Evolutionary conservation across 2,113 vertebrate genomes (phyloP).

Genomic region (Plestiodon gilberti): DNA sequence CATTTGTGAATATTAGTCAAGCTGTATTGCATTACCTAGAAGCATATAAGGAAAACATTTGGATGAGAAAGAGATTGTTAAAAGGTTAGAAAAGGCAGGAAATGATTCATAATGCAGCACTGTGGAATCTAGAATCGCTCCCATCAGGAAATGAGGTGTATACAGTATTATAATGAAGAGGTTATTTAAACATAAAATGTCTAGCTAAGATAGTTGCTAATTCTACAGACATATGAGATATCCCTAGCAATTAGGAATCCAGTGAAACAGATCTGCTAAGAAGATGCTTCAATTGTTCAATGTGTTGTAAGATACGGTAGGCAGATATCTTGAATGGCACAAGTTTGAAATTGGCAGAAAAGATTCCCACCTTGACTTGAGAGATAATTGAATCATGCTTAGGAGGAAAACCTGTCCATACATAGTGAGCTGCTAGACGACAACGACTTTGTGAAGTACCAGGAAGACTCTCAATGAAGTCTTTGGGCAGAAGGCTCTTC

Average conservation of each 20-base stretch:
- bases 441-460: constrained; percentile 38
- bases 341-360: constrained; percentile 51
- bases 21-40: not conserved
- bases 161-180: constrained; percentile 9
- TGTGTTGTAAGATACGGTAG: constrained; percentile 11
- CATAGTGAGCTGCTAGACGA: constrained; percentile 43
- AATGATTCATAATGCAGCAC: not conserved
- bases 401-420: constrained; percentile 47
- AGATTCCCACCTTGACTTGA: constrained; percentile 20
- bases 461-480: constrained; percentile 25
- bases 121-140: constrained; percentile 32
- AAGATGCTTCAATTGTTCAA: constrained; percentile 48
- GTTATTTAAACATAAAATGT: constrained; percentile 50
- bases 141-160: not conserved
- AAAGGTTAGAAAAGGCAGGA: constrained; percentile 37
- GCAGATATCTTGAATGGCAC: constrained; percentile 47
- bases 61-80: constrained; percentile 31
- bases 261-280: constrained; percentile 50
- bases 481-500: no score
- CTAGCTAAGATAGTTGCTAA: constrained; percentile 45
- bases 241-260: constrained; percentile 42
- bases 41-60: constrained; percentile 25
- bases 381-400: constrained; percentile 17
- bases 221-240: constrained; percentile 24
- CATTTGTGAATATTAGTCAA: constrained; percentile 29